Evolutionary conservation across 2,113 vertebrate genomes (phyloP), one percentile per base, ranked within the genome.

Genomic region (Dipodomys ordii): DNA sequence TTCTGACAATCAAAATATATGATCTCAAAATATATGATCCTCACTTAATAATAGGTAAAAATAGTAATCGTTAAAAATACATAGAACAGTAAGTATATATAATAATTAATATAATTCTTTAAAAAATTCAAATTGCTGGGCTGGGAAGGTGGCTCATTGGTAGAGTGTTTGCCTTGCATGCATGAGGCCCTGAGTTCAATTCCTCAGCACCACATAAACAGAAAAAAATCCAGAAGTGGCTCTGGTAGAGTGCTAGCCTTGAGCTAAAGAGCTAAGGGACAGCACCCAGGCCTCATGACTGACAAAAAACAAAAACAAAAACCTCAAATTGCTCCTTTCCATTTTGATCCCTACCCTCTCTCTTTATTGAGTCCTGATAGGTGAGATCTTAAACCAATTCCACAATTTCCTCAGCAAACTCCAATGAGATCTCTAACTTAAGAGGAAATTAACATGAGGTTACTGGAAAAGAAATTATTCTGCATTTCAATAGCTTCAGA

Each of bases 401-500:
- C 62, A 71, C 12, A 80, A 68, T 78, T 72, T 92, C 39, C 16
- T 68, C 44, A 25, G 72, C 7, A 96, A 92, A 12, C 0, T 82
- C 44, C 83, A 91, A 35, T 25, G 20, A 81, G 18, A 9, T 84
- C 19, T 44, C 77, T 83, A 87, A 62, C 80, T 62, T 77, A 85
- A 39, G 6, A 93, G 69, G 13, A 93, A 91, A 69, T 32, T 44
- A 94, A 6, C n/a, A 57, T 73, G 28, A 46, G 9, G 6, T 5
- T 68, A 23, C 44, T 87, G 22, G 71, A 65, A 84, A 87, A 68
- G 6, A 71, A 87, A 88, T 73, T 57, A 83, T 67, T 94, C 39
- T 78, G 3, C 10, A 94, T 95, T 92, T 87, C 73, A 78, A 32
- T 23, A 67, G 18, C 84, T 23, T 95, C 71, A n/a, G n/a, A 80